Evolutionary conservation across 2,113 vertebrate species (phyloP).

Genomic region (Probosciger aterrimus): DNA sequence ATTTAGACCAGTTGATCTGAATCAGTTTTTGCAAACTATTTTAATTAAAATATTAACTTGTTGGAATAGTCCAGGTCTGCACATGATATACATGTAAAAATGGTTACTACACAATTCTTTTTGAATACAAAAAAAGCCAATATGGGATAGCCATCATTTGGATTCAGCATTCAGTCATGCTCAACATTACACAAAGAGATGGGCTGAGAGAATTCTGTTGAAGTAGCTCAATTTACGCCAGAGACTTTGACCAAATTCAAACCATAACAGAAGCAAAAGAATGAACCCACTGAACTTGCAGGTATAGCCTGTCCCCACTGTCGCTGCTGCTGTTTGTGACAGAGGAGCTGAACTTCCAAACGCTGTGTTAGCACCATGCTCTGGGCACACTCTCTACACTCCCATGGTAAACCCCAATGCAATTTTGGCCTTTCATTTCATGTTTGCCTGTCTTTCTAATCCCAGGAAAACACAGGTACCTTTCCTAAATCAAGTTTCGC

Average conservation of each 20-base stretch:
- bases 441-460: not conserved
- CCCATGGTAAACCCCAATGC: not conserved
- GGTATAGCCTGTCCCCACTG: constrained; percentile 21
- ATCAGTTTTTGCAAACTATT: constrained; percentile 77
- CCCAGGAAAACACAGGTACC: not conserved
- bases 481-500: not conserved
- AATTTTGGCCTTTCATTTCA: not conserved
- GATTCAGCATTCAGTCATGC: constrained; percentile 64
- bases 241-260: constrained; percentile 49
- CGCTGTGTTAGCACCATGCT: constrained; percentile 22
- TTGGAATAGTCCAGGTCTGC: constrained; percentile 70
- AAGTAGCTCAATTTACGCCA: constrained; percentile 61
- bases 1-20: constrained; percentile 70
- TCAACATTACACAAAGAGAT: constrained; percentile 54
- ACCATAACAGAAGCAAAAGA: constrained; percentile 48
- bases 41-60: constrained; percentile 78
- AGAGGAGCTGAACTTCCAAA: constrained; percentile 36
- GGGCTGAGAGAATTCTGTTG: constrained; percentile 51
- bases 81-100: constrained; percentile 68
- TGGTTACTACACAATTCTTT: constrained; percentile 62
- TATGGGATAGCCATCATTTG: constrained; percentile 59
- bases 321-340: not conserved
- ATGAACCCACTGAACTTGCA: constrained; percentile 33
- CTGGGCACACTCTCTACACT: not conserved
- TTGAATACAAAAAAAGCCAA: constrained; percentile 66